Conservation (phyloP, 2,113 vertebrate species). For the Myotis davidii region DNA sequence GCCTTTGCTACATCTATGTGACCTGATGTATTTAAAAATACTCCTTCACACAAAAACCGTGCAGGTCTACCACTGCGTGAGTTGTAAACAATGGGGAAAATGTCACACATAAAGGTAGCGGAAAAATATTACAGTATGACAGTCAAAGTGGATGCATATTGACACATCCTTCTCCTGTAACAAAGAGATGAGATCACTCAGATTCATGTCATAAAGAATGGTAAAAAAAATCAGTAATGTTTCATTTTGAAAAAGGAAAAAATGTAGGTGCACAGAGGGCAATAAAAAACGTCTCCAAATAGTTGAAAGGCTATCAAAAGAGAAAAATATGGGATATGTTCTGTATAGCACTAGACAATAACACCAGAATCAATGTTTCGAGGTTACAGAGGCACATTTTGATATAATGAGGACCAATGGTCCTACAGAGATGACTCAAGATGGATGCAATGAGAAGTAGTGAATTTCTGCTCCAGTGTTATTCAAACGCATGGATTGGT, state of each 20-base stretch:
- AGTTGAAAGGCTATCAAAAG: slow-evolving; percentile 38
- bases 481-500: background rate
- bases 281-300: slow-evolving; percentile 6
- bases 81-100: slow-evolving; percentile 47
- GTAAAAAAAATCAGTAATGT: background rate
- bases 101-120: background rate
- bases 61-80: background rate
- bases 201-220: background rate
- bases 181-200: slow-evolving; percentile 5
- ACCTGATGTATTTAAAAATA: slow-evolving; percentile 27
- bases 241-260: slow-evolving; percentile 19
- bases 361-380: background rate
- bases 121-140: slow-evolving; percentile 6
- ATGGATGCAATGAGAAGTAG: background rate
- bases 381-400: background rate
- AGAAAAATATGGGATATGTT: background rate
- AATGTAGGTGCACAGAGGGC: background rate
- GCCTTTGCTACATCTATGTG: background rate
- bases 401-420: slow-evolving; percentile 7
- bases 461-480: background rate
- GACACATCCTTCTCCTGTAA: background rate
- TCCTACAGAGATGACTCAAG: background rate
- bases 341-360: background rate
- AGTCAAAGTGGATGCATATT: background rate
- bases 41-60: background rate